These are phyloP conservation scores for Bubalus kerabau DNA, from an alignment of 2,113 vertebrate species.

Conservation along the genomic window DNA sequence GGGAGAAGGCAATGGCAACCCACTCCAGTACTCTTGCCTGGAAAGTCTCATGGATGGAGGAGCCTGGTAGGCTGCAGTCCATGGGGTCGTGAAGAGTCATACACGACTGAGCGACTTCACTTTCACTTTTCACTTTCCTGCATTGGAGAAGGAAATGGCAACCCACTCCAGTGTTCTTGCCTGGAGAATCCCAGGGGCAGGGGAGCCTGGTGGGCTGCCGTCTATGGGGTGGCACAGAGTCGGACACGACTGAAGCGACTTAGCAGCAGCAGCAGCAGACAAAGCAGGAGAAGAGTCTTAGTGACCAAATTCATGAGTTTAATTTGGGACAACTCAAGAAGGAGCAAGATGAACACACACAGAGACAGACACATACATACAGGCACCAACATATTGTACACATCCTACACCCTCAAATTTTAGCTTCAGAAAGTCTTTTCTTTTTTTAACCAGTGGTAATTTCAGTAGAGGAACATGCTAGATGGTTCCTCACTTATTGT, in stretches of 20 bases:
- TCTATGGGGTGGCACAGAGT: too few relatives aligned
- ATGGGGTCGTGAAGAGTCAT: too few relatives aligned
- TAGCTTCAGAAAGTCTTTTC: neutral
- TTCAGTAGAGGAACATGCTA: neutral
- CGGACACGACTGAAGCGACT: too few relatives aligned
- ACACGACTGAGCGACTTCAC: too few relatives aligned
- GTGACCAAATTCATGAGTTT: neutral
- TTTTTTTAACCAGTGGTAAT: neutral
- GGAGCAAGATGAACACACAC: neutral
- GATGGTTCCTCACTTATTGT: neutral
- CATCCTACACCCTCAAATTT: neutral
- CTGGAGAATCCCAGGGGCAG: too few relatives aligned
- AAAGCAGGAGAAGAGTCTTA: neutral
- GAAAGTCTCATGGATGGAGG: too few relatives aligned
- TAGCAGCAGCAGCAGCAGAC: neutral
- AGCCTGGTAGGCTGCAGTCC: too few relatives aligned
- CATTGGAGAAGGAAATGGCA: too few relatives aligned
- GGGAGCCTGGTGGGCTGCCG: too few relatives aligned
- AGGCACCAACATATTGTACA: accelerated
- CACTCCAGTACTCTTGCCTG: too few relatives aligned
- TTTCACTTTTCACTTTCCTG: too few relatives aligned
- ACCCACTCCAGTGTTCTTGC: too few relatives aligned
- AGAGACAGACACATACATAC: neutral
- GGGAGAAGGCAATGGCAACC: neutral
- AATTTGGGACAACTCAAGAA: neutral